These are phyloP conservation scores for Oreochromis tanganicae DNA, from an alignment of 2,113 vertebrate species.

Conservation along the genomic window DNA sequence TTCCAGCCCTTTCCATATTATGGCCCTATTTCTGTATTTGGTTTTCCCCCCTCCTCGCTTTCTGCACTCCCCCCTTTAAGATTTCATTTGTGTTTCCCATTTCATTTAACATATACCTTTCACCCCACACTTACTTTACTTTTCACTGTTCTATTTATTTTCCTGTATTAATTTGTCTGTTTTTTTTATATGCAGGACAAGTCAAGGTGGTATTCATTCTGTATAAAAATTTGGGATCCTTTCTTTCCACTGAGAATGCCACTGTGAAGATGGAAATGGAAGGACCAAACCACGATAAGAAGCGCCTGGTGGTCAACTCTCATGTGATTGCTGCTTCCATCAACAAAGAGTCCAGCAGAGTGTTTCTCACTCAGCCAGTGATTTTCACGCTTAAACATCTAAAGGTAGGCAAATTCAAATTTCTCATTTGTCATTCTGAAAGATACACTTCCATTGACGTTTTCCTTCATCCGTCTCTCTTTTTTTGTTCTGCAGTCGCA, in stretches of 20 bases:
- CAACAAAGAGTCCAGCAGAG: constrained; percentile 90
- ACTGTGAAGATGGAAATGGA: constrained; percentile 84
- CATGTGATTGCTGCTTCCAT: constrained; percentile 90
- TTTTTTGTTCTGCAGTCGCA: constrained; percentile 70
- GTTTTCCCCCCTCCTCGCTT: not conserved
- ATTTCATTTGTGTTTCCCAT: not conserved
- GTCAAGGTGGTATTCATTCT: constrained; percentile 91
- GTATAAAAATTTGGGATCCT: constrained; percentile 89
- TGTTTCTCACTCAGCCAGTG: constrained; percentile 89
- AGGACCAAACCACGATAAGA: constrained; percentile 53
- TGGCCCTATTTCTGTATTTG: constrained; percentile 37
- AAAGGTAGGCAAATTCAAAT: constrained; percentile 64
- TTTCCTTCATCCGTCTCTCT: not conserved
- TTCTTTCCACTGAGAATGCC: constrained; percentile 89
- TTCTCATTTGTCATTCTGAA: not conserved
- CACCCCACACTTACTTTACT: not conserved
- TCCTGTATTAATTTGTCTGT: not conserved
- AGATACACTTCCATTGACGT: not conserved
- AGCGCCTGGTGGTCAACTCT: constrained; percentile 83
- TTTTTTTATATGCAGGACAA: constrained; percentile 73
- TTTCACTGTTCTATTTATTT: not conserved
- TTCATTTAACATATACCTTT: not conserved
- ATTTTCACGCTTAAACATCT: constrained; percentile 87
- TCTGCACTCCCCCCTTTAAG: not conserved
- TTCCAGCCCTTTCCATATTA: constrained; percentile 48